Conservation (phyloP, 1,140 invertebrate genomes). For the Papilio dardanus region DNA sequence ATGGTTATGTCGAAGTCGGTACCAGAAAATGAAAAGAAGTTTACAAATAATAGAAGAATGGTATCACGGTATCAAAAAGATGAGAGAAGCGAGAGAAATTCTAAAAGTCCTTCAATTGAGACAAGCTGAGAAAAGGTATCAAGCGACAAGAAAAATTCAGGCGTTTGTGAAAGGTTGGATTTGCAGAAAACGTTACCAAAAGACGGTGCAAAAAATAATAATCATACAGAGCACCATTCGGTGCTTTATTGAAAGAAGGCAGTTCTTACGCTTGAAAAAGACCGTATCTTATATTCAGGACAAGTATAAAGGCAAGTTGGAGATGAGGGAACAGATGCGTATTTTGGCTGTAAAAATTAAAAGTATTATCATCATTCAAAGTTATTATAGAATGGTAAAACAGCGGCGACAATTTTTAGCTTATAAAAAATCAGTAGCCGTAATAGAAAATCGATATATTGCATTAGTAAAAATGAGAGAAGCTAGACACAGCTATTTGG, state of each 20-base stretch:
- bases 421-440: slow-evolving; percentile 54
- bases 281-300: slow-evolving; percentile 72
- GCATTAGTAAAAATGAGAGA: slow-evolving; percentile 69
- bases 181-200: slow-evolving; percentile 60
- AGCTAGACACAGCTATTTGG: slow-evolving; percentile 68
- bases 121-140: slow-evolving; percentile 48
- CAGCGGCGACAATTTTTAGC: slow-evolving; percentile 50
- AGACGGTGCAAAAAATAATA: slow-evolving; percentile 53
- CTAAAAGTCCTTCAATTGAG: slow-evolving; percentile 49
- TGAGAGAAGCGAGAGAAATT: slow-evolving; percentile 59
- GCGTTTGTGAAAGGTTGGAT: slow-evolving; percentile 73
- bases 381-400: slow-evolving; percentile 70
- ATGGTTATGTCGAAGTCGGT: slow-evolving; percentile 74
- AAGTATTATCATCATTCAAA: slow-evolving; percentile 72
- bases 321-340: slow-evolving; percentile 61
- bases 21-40: slow-evolving; percentile 58
- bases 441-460: slow-evolving; percentile 66
- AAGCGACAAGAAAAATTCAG: slow-evolving; percentile 70
- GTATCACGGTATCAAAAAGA: slow-evolving; percentile 68
- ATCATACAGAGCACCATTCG: slow-evolving; percentile 60
- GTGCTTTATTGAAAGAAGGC: slow-evolving; percentile 53
- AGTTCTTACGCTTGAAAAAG: slow-evolving; percentile 61
- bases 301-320: slow-evolving; percentile 72
- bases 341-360: slow-evolving; percentile 56
- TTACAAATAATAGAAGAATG: slow-evolving; percentile 70